phyloP scores from a whole-genome alignment of 2,113 vertebrate species.

The Neopipo cinnamomea region DNA sequence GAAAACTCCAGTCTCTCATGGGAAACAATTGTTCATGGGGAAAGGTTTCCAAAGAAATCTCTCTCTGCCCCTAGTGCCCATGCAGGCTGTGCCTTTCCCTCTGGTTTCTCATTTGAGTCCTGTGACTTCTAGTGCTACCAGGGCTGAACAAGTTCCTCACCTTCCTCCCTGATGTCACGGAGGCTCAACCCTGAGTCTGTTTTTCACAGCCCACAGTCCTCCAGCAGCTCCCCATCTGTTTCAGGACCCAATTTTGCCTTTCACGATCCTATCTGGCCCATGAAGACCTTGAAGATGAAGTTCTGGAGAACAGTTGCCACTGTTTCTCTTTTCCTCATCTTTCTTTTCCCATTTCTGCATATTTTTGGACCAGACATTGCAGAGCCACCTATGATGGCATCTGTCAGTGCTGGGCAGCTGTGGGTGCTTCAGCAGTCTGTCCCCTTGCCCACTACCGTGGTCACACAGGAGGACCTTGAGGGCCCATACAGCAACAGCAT shows the following conservation, averaged over 20 bases:
- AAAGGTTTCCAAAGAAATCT: background rate
- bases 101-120: background rate
- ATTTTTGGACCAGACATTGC: background rate
- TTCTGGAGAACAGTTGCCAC: background rate
- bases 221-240: background rate
- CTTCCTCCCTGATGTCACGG: background rate
- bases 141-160: background rate
- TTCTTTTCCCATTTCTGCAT: background rate
- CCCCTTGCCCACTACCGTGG: background rate
- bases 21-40: rapidly evolving
- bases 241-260: background rate
- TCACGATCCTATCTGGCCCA: background rate
- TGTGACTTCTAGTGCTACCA: background rate
- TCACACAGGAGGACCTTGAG: background rate
- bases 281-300: background rate
- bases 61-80: rapidly evolving
- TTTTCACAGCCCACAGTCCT: background rate
- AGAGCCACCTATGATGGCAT: background rate
- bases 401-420: background rate
- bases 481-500: background rate
- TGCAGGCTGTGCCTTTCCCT: background rate
- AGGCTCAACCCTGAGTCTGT: background rate
- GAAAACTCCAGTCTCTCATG: background rate
- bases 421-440: background rate
- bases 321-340: background rate